A percentile compares a stretch with the other conserved stretches of the same genome.
phyloP scores from a whole-genome alignment of 2,888 invertebrate species.

The Rhaphigaster nebulosa region DNA sequence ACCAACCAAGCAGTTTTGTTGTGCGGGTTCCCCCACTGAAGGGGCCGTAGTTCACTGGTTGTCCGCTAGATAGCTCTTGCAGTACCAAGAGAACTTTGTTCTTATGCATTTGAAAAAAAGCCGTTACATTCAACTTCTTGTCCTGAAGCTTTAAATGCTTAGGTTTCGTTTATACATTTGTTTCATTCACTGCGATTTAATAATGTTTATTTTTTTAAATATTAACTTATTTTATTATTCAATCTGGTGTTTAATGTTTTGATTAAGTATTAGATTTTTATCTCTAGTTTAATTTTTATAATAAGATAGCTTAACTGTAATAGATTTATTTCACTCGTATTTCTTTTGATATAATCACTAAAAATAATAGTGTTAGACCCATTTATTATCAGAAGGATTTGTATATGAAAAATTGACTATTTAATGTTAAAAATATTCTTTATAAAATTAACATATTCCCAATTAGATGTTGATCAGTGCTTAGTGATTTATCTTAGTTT shows the following conservation, averaged over 20 bases:
- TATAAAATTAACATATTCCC: too few species aligned
- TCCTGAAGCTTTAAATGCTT: not conserved
- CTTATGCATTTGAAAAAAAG: not conserved
- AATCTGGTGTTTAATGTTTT: not conserved
- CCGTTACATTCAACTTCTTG: conserved; percentile 23
- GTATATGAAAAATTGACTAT: too few species aligned
- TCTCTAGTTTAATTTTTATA: too few species aligned
- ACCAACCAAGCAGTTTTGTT: not conserved
- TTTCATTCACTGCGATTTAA: not conserved
- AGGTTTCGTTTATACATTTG: not conserved
- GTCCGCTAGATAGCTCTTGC: conserved; percentile 41
- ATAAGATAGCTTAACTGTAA: too few species aligned
- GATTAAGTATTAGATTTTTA: not conserved
- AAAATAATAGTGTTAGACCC: too few species aligned
- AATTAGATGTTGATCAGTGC: too few species aligned
- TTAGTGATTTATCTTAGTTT: too few species aligned
- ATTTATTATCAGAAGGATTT: too few species aligned
- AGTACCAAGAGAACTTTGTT: not conserved
- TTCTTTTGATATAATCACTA: too few species aligned
- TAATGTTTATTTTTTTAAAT: not conserved
- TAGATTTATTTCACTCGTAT: too few species aligned
- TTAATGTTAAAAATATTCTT: too few species aligned
- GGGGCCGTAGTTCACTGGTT: not conserved
- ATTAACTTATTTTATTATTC: not conserved
- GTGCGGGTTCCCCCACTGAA: not conserved